These are phyloP conservation scores for Acropora yongei DNA, from an alignment of 64 coral and sea anemone genomes.

Conservation along the genomic window DNA sequence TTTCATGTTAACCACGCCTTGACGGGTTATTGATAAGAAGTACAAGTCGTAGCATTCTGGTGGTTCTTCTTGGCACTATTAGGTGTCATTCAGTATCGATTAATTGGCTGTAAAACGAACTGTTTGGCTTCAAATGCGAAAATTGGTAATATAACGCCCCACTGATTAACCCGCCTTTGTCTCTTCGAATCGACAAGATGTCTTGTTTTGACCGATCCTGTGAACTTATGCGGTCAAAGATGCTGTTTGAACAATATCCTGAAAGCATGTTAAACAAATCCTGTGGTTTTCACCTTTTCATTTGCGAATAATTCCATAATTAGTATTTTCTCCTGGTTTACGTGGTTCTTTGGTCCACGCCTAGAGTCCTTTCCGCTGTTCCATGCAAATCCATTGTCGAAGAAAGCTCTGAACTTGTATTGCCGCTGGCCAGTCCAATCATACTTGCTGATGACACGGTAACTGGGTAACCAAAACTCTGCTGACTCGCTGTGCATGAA, in stretches of 20 bases:
- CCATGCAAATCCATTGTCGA: conserved; percentile 15
- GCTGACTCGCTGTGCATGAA: conserved; percentile 51
- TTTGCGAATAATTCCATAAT: conserved; percentile 13
- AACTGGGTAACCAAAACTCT: conserved; percentile 51
- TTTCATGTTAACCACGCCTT: no score
- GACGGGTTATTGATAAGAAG: conserved; percentile 9
- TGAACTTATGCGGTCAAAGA: not conserved
- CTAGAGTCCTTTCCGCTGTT: conserved; percentile 20
- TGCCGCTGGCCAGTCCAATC: conserved; percentile 37
- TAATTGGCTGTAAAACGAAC: conserved; percentile 24
- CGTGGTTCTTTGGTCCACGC: conserved; percentile 34
- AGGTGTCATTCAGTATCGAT: not conserved
- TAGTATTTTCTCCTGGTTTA: not conserved
- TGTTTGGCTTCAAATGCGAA: not conserved
- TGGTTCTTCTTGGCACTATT: not conserved
- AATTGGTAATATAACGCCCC: not conserved
- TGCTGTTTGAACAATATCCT: not conserved
- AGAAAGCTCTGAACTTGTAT: conserved; percentile 52
- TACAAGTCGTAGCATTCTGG: conserved; percentile 29
- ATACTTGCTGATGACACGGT: conserved; percentile 55
- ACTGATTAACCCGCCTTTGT: not conserved
- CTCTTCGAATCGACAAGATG: not conserved
- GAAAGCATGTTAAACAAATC: not conserved
- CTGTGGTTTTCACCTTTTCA: conserved; percentile 12
- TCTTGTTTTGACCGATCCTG: not conserved